phyloP scores from a whole-genome alignment of 92 coral and sea anemone genomes.

The Epizoanthus fatuus region DNA sequence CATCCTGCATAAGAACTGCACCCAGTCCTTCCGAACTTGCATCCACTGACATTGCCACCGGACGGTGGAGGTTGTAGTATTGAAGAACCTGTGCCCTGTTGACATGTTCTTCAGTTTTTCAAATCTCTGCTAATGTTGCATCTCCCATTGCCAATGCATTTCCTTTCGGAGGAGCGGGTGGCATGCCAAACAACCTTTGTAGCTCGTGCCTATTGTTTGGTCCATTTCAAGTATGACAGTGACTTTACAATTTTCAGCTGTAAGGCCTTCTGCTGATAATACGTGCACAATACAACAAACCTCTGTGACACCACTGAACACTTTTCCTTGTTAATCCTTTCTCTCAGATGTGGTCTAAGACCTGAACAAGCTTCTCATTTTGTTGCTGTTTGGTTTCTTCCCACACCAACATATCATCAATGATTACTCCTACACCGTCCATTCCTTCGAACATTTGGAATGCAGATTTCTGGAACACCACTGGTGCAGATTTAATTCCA shows the following conservation, averaged over 20 bases:
- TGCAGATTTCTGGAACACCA: conserved; percentile 33
- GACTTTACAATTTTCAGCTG: conserved; percentile 21
- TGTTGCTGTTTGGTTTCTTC: conserved; percentile 42
- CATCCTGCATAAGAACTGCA: neutral
- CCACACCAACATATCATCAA: conserved; percentile 43
- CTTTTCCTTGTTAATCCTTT: conserved; percentile 31
- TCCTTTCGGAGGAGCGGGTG: conserved; percentile 22
- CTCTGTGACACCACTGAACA: conserved; percentile 22
- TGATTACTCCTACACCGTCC: conserved; percentile 48
- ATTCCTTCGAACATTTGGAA: conserved; percentile 45
- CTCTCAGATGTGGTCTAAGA: conserved; percentile 1
- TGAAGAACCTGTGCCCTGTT: conserved; percentile 18
- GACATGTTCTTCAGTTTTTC: conserved; percentile 5
- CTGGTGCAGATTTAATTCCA: neutral
- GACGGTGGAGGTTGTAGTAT: conserved; percentile 18
- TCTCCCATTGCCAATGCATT: conserved; percentile 35
- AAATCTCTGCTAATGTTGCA: neutral
- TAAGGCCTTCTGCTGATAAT: conserved; percentile 19
- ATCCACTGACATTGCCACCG: conserved; percentile 16
- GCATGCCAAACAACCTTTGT: too few relatives aligned
- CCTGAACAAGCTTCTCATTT: conserved; percentile 18
- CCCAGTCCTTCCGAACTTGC: conserved; percentile 21
- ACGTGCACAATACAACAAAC: conserved; percentile 39
- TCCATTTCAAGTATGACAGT: conserved; percentile 30
- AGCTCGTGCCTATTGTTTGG: conserved; percentile 4